Conservation (phyloP, 2,113 vertebrate genomes). For the Sisor rabdophorus region DNA sequence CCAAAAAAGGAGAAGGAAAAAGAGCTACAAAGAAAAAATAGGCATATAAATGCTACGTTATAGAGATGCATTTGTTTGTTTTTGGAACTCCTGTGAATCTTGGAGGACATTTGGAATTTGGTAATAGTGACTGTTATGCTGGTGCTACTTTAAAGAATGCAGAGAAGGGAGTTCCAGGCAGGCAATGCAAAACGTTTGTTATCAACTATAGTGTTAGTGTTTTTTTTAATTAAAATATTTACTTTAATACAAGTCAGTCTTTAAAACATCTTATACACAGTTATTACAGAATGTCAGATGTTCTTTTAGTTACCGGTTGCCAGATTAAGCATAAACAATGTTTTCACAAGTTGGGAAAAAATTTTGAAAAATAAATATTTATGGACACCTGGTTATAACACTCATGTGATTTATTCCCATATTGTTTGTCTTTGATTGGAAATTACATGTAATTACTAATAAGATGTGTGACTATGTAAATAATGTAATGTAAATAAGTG, state of each 20-base stretch:
- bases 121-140: background rate
- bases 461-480: too few relatives aligned
- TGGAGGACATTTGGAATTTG: constrained; percentile 18
- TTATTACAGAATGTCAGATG: background rate
- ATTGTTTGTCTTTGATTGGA: too few relatives aligned
- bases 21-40: constrained; percentile 86
- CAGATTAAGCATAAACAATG: background rate
- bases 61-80: background rate
- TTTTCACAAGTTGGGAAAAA: too few relatives aligned
- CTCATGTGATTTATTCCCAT: too few relatives aligned
- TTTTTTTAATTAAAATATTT: constrained; percentile 38
- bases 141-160: background rate
- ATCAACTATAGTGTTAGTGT: background rate
- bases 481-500: too few relatives aligned
- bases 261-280: background rate
- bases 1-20: constrained; percentile 93
- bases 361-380: too few relatives aligned
- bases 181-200: background rate
- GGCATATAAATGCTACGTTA: background rate
- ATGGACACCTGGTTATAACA: too few relatives aligned
- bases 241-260: constrained; percentile 7
- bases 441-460: too few relatives aligned
- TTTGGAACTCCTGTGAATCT: background rate
- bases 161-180: background rate
- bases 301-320: background rate